Evolutionary conservation across 2,113 vertebrate genomes (phyloP), one percentile per base, ranked within the genome.

Genomic region (Halcyon senegalensis): DNA sequence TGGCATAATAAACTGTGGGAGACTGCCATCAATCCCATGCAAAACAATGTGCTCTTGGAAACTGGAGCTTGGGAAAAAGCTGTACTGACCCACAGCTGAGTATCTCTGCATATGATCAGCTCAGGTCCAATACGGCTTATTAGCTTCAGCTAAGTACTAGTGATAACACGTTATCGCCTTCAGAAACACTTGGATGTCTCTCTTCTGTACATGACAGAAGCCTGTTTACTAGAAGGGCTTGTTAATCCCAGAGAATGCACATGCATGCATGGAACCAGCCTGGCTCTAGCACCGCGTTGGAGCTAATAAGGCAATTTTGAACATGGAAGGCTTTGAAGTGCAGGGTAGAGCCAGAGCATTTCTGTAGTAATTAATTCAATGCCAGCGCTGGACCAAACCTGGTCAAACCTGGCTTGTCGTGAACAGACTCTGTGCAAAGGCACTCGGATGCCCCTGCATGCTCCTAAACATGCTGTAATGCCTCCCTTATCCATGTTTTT

Each of bases 121-220:
- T 67, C 12, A 4, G 48, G 73, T 73, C 77, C 73, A 95, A 66
- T 5, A 46, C n/a, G 58, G 53, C 33, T 82, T 92, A 62, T 44
- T 73, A 94, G 51, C 62, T 79, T 44, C 56, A 60, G 21, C 51
- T 58, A 76, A 81, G 69, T 67, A 51, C 35, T 75, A 68, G 76
- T 31, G 60, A 35, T 82, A 93, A 79, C 33, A 72, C 23, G 60
- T 17, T 43, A 28, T 18, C 48, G 73, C 48, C 62, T 73, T 73
- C 69, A 93, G 89, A 93, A 96, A 94, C 53, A 85, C 79, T 66
- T 93, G 48, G 43, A 66, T 83, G 62, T 82, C 39, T 84, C 81
- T 87, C 62, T 59, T 83, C 30, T 28, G 51, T 11, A 68, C 27
- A 64, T 1, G 5, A 84, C 58, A 76, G 27, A 84, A 84, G 13